Percentiles rank a stretch among this genome's conserved stretches.
Evolutionary conservation across 2,888 invertebrate species (phyloP).

Genomic region (Trisateles emortualis): DNA sequence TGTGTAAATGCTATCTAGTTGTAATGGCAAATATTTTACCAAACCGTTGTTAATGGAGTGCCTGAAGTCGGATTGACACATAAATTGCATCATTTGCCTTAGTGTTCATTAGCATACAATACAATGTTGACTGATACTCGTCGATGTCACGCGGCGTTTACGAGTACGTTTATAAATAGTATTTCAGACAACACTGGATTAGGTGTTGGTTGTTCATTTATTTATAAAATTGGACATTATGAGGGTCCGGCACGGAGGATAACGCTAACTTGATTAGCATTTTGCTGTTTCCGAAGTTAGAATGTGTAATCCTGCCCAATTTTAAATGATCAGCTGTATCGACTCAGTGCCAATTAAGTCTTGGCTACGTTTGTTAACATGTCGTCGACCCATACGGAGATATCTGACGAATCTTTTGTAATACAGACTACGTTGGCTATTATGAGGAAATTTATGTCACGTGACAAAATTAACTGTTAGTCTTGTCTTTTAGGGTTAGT

Average conservation of each 20-base stretch:
- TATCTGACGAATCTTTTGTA: constrained; percentile 1
- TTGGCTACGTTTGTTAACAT: constrained; percentile 8
- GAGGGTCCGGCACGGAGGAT: not conserved
- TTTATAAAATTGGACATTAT: not conserved
- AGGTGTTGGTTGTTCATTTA: not conserved
- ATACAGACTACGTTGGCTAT: not conserved
- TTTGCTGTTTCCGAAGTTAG: not conserved
- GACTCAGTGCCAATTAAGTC: constrained; percentile 26
- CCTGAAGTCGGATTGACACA: not conserved
- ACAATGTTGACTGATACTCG: not conserved
- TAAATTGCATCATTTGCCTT: not conserved
- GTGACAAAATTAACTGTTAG: not conserved
- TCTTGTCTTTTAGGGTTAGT: too few species aligned
- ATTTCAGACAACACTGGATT: not conserved
- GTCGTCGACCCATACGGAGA: constrained; percentile 7
- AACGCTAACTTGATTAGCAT: constrained; percentile 1
- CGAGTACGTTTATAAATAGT: not conserved
- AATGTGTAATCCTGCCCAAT: constrained; percentile 8
- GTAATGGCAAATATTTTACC: too few species aligned
- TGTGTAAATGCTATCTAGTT: not conserved
- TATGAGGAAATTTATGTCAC: not conserved
- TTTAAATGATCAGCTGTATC: constrained; percentile 19
- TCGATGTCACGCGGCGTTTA: not conserved
- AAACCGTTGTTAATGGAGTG: not conserved
- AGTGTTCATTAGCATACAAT: not conserved